Conservation (phyloP, 2,113 vertebrate genomes). For the Cebus imitator region DNA sequence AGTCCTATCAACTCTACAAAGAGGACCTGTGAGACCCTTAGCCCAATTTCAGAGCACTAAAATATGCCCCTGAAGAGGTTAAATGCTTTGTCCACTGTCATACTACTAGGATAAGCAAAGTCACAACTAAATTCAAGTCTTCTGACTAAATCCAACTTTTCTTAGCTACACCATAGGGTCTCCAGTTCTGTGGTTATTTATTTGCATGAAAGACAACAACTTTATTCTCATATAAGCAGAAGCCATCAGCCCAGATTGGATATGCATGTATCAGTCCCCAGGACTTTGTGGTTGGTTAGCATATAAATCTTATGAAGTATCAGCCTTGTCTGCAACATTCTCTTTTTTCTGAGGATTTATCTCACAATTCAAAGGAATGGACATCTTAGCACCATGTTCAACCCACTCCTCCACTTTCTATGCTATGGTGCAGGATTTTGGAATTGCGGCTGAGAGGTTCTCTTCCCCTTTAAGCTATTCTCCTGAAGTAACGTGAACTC, state of each 20-base stretch:
- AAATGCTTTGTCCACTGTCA: conserved; percentile 4
- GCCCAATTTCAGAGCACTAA: background rate
- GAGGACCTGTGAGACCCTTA: background rate
- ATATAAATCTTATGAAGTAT: background rate
- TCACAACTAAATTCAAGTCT: background rate
- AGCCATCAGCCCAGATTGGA: background rate
- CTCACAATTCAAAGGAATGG: background rate
- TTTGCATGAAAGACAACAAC: background rate
- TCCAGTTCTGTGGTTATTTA: background rate
- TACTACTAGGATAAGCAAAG: background rate
- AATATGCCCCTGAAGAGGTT: background rate
- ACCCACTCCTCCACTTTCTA: background rate
- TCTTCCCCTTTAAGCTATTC: background rate
- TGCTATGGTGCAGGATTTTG: background rate
- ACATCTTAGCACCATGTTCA: background rate
- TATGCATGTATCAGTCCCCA: background rate
- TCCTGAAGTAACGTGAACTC: background rate
- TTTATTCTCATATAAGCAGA: background rate
- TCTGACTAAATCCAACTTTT: background rate
- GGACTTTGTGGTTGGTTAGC: background rate
- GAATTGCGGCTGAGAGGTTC: background rate
- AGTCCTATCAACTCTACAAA: background rate
- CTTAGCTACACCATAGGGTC: background rate
- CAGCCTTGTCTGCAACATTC: background rate
- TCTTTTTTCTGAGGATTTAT: background rate